A percentile compares a stretch with the other conserved stretches of the same genome.
Conservation (phyloP, 1,140 invertebrate genomes). For the Phymorhynchus buccinoides region DNA sequence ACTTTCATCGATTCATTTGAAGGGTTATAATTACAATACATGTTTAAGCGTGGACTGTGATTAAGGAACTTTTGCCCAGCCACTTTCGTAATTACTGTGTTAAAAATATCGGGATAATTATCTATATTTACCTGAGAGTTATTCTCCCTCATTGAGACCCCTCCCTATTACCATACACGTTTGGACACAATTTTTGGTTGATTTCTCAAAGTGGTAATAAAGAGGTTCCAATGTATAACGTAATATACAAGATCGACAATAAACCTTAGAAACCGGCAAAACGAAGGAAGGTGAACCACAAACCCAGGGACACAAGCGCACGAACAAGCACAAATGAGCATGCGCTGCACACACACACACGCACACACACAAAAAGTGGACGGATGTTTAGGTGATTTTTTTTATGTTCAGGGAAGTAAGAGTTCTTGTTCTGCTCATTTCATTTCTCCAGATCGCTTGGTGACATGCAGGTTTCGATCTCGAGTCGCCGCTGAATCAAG, state of each 20-base stretch:
- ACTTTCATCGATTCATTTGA: too few relatives aligned
- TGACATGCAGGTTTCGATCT: conserved; percentile 65
- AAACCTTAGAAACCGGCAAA: background rate
- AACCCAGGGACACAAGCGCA: background rate
- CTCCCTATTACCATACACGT: background rate
- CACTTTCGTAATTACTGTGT: too few relatives aligned
- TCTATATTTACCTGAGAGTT: too few relatives aligned
- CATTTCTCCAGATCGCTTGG: conserved; percentile 58
- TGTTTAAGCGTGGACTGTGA: too few relatives aligned
- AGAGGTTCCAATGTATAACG: background rate
- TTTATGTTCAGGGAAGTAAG: too few relatives aligned
- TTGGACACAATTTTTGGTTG: background rate
- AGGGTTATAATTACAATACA: too few relatives aligned
- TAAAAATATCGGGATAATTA: too few relatives aligned
- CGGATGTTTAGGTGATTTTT: too few relatives aligned
- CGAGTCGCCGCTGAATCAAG: conserved; percentile 66
- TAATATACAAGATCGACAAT: background rate
- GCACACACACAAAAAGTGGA: background rate
- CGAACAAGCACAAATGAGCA: background rate
- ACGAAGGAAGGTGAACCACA: background rate
- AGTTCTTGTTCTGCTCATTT: too few relatives aligned
- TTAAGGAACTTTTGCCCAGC: too few relatives aligned
- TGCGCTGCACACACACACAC: background rate
- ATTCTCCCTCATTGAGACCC: too few relatives aligned
- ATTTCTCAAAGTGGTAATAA: background rate